Percentiles rank a stretch among this genome's conserved stretches.
Evolutionary conservation across 2,797 vertebrate genomes (phyloP).

Genomic region (Hyperoplus immaculatus): DNA sequence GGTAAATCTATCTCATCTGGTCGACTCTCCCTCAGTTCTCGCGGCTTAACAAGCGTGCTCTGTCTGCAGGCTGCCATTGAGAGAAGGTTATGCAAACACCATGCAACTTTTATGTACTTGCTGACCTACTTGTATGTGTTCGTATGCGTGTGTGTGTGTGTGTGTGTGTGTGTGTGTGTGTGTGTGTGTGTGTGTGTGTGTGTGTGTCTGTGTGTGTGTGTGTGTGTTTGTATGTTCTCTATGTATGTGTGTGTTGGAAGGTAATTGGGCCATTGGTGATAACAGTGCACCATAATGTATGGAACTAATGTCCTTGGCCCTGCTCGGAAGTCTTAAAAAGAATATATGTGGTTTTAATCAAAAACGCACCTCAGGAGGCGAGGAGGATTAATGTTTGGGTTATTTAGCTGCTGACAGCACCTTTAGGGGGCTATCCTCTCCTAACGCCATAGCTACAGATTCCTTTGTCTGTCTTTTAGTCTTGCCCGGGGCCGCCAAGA

Average conservation of each 20-base stretch:
- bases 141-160: too few relatives aligned
- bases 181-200: too few relatives aligned
- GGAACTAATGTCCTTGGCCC: constrained; percentile 14
- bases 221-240: constrained; percentile 17
- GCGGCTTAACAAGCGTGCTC: constrained; percentile 69
- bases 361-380: neutral
- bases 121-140: constrained; percentile 35
- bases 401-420: constrained; percentile 33
- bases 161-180: too few relatives aligned
- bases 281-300: constrained; percentile 19
- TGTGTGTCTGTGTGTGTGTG: neutral
- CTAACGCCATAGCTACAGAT: constrained; percentile 30
- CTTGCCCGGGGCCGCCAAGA: constrained; percentile 14
- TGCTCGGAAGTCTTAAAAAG: constrained; percentile 5
- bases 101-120: constrained; percentile 60
- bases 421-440: constrained; percentile 24
- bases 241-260: constrained; percentile 22
- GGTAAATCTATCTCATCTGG: constrained; percentile 81
- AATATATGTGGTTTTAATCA: constrained; percentile 21
- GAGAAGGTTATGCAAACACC: constrained; percentile 71
- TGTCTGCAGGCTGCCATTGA: constrained; percentile 64
- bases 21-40: constrained; percentile 59
- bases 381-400: constrained; percentile 24
- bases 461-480: constrained; percentile 53
- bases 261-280: constrained; percentile 50